Base-by-base conservation (phyloP, 2,113 vertebrate species). In the Petroica traversi region DNA sequence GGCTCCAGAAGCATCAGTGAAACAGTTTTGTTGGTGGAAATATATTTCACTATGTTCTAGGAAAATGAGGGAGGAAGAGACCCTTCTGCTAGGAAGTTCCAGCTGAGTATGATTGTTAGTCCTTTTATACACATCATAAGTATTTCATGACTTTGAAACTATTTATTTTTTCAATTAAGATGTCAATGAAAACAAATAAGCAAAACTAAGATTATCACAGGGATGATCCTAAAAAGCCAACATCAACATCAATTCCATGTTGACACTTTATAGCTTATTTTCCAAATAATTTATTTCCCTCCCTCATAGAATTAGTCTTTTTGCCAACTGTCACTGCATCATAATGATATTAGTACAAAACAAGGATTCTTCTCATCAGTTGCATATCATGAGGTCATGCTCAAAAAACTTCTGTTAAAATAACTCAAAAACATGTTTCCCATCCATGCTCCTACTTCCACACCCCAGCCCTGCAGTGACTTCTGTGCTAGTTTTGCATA, bases 111-210 rank as follows among this genome's bases (percentile, higher is more conserved):
- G 63, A 73, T 85, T 87, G 62, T 46, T 24, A 55, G 36, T 72
- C 29, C 19, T 61, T 87, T 89, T 82, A 80, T 26, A 59, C 6
- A 52, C 18, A 57, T 40, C 34, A 5, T 49, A 83, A 93, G n/a
- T 43, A 69, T 57, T 89, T 36, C 9, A 73, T 46, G 23, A 73
- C 38, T 95, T 73, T 54, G 29, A 89, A 88, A 89, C 11, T 36
- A 64, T 38, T 48, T 79, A 34, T 87, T 95, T 95, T 88, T 95
- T 45, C 41, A 93, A 77, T 74, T 85, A 94, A 93, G 29, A 69
- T 1, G 0, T 83, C 54, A 82, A 48, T 77, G 4, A n/a, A 71
- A 89, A n/a, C n/a, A n/a, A n/a, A n/a, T n/a, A n/a, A n/a, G n/a
- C n/a, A n/a, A n/a, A n/a, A n/a, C n/a, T n/a, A n/a, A n/a, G n/a